Percentiles rank a stretch among this genome's conserved stretches.
phyloP scores from a whole-genome alignment of 2,888 invertebrate species.

The Lathronympha strigana region DNA sequence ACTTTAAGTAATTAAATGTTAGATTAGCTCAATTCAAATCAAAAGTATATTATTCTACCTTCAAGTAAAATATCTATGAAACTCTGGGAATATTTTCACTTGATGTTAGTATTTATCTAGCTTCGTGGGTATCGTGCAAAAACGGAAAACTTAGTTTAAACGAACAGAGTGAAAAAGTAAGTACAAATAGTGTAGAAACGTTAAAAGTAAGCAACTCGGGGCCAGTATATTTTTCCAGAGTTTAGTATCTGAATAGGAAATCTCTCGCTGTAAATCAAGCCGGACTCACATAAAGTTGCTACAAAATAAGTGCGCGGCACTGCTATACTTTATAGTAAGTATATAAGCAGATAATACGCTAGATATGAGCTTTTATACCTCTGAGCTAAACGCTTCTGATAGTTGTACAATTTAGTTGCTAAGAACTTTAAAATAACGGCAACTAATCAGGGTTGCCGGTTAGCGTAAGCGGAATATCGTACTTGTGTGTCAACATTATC shows the following conservation, averaged over 20 bases:
- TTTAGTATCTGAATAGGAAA: background rate
- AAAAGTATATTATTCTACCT: too few relatives aligned
- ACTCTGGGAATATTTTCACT: background rate
- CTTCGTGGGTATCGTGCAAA: background rate
- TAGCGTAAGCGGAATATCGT: too few relatives aligned
- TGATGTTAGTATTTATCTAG: background rate
- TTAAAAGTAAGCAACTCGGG: background rate
- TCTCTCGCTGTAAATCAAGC: background rate
- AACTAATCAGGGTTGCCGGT: too few relatives aligned
- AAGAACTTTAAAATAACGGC: slow-evolving; percentile 34
- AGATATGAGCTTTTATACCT: background rate
- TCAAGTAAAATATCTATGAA: too few relatives aligned
- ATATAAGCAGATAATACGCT: background rate
- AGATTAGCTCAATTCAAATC: too few relatives aligned
- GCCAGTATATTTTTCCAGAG: background rate
- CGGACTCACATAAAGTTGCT: background rate
- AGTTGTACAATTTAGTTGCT: slow-evolving; percentile 20
- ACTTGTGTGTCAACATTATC: too few relatives aligned
- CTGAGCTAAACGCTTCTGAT: slow-evolving; percentile 3
- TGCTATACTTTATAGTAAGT: background rate
- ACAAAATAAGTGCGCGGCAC: background rate
- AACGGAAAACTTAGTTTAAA: background rate
- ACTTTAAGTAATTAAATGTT: too few relatives aligned
- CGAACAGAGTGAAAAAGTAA: background rate
- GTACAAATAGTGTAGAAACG: background rate